These are phyloP conservation scores for Salmo trutta DNA, from an alignment of 2,797 vertebrate species.

Conservation along the genomic window DNA sequence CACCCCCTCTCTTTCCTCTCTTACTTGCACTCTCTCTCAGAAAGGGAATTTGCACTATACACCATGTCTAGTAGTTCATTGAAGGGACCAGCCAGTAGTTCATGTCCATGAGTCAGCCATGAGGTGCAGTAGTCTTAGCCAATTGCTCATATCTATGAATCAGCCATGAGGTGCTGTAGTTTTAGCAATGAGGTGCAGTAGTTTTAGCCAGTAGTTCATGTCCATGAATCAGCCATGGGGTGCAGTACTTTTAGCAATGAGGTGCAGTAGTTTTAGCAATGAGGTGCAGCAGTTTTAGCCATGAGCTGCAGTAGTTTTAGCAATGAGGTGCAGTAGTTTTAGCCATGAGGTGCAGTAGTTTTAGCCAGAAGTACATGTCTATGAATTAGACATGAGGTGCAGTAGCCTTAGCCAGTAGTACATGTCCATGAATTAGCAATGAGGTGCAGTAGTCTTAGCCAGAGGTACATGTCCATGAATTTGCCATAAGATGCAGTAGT, in stretches of 20 bases:
- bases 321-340: too few species aligned
- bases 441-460: constrained; percentile 44
- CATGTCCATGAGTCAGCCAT: constrained; percentile 16
- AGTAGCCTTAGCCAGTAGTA: too few species aligned
- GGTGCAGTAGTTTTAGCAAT: constrained; percentile 16
- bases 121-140: too few species aligned
- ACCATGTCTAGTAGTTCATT: constrained; percentile 19
- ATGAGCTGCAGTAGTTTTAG: too few species aligned
- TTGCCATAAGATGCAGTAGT: constrained; percentile 57
- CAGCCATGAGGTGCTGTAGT: constrained; percentile 14
- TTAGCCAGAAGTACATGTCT: background rate
- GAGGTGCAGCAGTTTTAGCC: too few species aligned
- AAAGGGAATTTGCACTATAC: background rate
- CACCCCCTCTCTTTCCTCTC: background rate
- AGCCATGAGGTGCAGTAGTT: too few species aligned
- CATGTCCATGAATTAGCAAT: constrained; percentile 65
- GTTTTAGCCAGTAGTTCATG: too few species aligned
- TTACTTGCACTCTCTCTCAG: background rate
- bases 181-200: too few species aligned
- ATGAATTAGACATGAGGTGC: constrained; percentile 59
- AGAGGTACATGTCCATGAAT: constrained; percentile 34
- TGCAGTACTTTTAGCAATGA: too few species aligned
- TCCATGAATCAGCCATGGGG: constrained; percentile 45
- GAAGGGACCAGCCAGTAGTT: constrained; percentile 24
- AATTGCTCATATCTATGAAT: too few species aligned